Conservation (phyloP, 2,797 vertebrate species). For the Lutjanus campechanus region DNA sequence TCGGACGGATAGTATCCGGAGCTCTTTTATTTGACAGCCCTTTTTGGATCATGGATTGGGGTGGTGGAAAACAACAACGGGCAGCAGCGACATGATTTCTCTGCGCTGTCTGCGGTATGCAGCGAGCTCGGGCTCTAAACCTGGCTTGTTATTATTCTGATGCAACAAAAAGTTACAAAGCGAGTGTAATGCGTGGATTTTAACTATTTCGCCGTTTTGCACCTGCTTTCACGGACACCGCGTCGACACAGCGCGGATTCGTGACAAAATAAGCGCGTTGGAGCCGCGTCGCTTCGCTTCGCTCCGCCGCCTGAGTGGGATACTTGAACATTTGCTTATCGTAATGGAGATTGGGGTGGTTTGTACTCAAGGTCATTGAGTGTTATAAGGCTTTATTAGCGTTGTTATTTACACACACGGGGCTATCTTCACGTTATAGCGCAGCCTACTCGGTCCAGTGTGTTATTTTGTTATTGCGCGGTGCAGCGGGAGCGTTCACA, state of each 20-base stretch:
- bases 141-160: constrained; percentile 65
- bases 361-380: constrained; percentile 88
- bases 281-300: constrained; percentile 71
- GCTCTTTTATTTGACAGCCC: constrained; percentile 72
- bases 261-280: constrained; percentile 73
- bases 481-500: constrained; percentile 53
- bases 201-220: constrained; percentile 79
- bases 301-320: constrained; percentile 69
- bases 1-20: constrained; percentile 65
- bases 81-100: constrained; percentile 83
- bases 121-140: constrained; percentile 64
- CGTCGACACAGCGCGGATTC: constrained; percentile 77
- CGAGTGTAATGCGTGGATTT: constrained; percentile 77
- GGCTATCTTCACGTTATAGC: constrained; percentile 60
- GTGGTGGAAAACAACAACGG: constrained; percentile 84
- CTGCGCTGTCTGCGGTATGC: constrained; percentile 80
- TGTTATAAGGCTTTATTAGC: constrained; percentile 78
- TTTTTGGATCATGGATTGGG: constrained; percentile 82
- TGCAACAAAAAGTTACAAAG: constrained; percentile 88
- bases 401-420: constrained; percentile 67
- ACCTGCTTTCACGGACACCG: constrained; percentile 80
- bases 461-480: constrained; percentile 72
- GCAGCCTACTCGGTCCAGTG: constrained; percentile 65
- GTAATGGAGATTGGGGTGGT: constrained; percentile 80
- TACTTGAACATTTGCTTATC: constrained; percentile 82